These are phyloP conservation scores for Salvelinus sp. DNA, from an alignment of 2,113 vertebrate genomes.

Conservation along the genomic window DNA sequence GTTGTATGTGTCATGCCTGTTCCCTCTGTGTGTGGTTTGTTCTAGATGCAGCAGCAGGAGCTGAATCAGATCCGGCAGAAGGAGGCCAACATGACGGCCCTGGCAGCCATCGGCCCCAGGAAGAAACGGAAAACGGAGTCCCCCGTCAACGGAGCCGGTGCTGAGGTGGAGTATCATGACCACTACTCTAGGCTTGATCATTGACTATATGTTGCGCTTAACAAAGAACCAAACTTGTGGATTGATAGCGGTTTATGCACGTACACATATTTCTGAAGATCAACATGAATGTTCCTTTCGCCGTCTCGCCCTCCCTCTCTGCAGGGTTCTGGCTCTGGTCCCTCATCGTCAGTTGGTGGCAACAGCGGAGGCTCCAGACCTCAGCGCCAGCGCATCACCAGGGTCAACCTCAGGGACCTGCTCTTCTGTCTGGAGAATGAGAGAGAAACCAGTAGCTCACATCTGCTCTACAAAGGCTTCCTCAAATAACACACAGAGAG, in stretches of 20 bases:
- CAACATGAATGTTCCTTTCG: background rate
- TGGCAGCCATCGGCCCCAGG: constrained; percentile 88
- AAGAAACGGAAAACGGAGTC: constrained; percentile 89
- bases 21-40: constrained; percentile 4
- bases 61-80: constrained; percentile 90
- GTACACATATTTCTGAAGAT: too few relatives aligned
- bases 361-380: constrained; percentile 81
- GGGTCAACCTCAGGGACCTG: constrained; percentile 96
- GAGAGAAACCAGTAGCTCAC: constrained; percentile 85
- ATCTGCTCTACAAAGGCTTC: constrained; percentile 91
- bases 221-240: too few relatives aligned
- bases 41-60: constrained; percentile 92
- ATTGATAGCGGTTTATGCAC: too few relatives aligned
- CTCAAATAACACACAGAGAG: constrained; percentile 79
- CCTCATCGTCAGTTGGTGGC: constrained; percentile 80
- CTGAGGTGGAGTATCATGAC: constrained; percentile 76
- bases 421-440: constrained; percentile 96
- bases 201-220: background rate
- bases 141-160: constrained; percentile 76
- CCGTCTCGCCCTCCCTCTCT: background rate
- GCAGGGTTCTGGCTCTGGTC: constrained; percentile 80
- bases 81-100: constrained; percentile 88
- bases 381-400: constrained; percentile 90
- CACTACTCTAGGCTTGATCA: background rate
- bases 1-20: background rate